Conservation (phyloP, 2,113 vertebrate genomes). For the Chelonoidis abingdonii region DNA sequence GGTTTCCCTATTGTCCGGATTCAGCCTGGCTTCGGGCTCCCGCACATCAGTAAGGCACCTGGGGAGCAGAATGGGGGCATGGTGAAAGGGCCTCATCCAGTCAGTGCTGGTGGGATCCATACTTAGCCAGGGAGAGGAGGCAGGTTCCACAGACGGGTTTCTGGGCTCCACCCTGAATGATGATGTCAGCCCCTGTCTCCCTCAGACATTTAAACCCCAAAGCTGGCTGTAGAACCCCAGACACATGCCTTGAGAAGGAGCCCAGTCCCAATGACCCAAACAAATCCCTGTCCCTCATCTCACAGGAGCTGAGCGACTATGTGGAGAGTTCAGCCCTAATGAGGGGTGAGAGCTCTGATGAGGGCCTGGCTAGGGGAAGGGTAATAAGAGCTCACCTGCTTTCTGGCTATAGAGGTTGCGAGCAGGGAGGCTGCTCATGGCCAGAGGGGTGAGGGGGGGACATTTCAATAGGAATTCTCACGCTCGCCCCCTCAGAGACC, state of each 20-base stretch:
- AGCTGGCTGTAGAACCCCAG: not conserved
- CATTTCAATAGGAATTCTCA: not conserved
- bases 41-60: slow-evolving; percentile 58
- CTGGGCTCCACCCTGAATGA: not conserved
- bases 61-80: not conserved
- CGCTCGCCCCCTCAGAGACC: not conserved
- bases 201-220: not conserved
- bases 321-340: not conserved
- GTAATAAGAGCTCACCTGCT: not conserved
- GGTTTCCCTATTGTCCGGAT: slow-evolving; percentile 74
- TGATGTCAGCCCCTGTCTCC: not conserved
- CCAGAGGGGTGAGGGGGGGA: not conserved
- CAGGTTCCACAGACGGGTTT: not conserved
- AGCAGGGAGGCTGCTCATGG: not conserved
- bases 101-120: not conserved
- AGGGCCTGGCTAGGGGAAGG: not conserved
- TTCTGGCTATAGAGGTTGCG: not conserved
- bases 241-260: not conserved
- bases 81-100: not conserved
- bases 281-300: not conserved
- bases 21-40: slow-evolving; percentile 36
- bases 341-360: not conserved
- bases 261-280: not conserved
- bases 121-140: not conserved
- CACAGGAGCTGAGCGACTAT: not conserved